Conservation (phyloP, 2,888 invertebrate genomes). For the Ctenicera cuprea region DNA sequence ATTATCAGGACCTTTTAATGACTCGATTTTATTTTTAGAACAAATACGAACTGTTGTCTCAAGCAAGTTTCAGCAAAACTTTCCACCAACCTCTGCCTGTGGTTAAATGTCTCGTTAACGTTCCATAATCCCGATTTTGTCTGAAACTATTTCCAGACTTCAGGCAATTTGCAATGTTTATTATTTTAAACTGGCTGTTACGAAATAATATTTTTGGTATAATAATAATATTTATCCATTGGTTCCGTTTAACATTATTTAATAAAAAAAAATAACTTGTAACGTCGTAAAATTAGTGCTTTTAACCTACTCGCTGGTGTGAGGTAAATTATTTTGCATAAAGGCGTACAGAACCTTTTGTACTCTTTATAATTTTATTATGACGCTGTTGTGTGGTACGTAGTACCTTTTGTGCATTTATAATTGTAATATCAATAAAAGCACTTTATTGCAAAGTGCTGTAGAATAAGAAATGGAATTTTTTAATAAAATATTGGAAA, state of each 20-base stretch:
- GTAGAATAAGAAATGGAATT: background rate
- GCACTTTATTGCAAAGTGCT: background rate
- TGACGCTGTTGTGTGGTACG: background rate
- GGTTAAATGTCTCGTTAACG: slow-evolving; percentile 35
- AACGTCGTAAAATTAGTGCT: no score
- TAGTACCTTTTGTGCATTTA: background rate
- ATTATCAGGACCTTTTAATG: slow-evolving; percentile 4
- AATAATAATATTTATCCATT: background rate
- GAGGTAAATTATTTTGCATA: background rate
- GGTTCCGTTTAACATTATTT: background rate
- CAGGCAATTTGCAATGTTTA: slow-evolving; percentile 26
- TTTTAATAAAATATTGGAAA: background rate
- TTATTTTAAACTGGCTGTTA: slow-evolving; percentile 29
- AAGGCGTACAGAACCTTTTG: background rate
- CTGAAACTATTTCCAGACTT: slow-evolving; percentile 31
- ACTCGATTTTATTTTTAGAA: slow-evolving; percentile 5
- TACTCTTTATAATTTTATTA: background rate
- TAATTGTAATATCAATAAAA: background rate
- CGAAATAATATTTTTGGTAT: slow-evolving; percentile 3
- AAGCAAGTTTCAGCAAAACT: slow-evolving; percentile 13
- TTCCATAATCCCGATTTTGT: slow-evolving; percentile 32
- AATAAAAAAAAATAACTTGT: no score
- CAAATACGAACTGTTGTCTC: slow-evolving; percentile 8
- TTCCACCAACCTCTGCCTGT: slow-evolving; percentile 6
- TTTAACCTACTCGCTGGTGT: background rate